A percentile compares a stretch with the other conserved stretches of the same genome.
These are phyloP conservation scores for Cataglyphis livida DNA, from an alignment of 2,888 invertebrate genomes.

Conservation along the genomic window DNA sequence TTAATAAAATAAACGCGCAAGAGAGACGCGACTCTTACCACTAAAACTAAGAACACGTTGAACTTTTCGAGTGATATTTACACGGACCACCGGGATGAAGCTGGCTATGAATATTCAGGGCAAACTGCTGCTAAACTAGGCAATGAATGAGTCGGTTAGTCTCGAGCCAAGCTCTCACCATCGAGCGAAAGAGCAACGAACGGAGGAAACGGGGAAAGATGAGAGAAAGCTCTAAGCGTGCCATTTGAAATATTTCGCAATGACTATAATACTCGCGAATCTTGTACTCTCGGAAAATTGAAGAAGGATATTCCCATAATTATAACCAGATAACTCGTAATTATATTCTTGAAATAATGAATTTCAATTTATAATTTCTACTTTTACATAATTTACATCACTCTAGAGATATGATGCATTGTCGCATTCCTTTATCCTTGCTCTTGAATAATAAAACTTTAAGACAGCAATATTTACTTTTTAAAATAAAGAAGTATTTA, in stretches of 20 bases:
- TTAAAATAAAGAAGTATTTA: not conserved
- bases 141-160: conserved; percentile 84
- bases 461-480: not conserved
- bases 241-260: conserved; percentile 58
- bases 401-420: not conserved
- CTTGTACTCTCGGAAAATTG: not conserved
- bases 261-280: conserved; percentile 40
- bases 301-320: not conserved
- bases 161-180: conserved; percentile 67
- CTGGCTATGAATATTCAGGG: conserved; percentile 84
- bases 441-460: not conserved
- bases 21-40: conserved; percentile 55
- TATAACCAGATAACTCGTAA: not conserved
- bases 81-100: conserved; percentile 79
- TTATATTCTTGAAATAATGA: conserved; percentile 18
- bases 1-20: conserved; percentile 54
- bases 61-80: conserved; percentile 85
- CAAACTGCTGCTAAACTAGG: conserved; percentile 84
- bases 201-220: conserved; percentile 24
- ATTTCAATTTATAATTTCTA: not conserved
- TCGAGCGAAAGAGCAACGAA: conserved; percentile 33
- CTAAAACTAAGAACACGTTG: conserved; percentile 73
- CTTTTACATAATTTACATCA: not conserved
- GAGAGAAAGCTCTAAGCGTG: conserved; percentile 57
- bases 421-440: not conserved